Evolutionary conservation across 2,888 invertebrate genomes (phyloP), one percentile per base, ranked within the genome.

Genomic region (Pharmacophagus antenor): DNA sequence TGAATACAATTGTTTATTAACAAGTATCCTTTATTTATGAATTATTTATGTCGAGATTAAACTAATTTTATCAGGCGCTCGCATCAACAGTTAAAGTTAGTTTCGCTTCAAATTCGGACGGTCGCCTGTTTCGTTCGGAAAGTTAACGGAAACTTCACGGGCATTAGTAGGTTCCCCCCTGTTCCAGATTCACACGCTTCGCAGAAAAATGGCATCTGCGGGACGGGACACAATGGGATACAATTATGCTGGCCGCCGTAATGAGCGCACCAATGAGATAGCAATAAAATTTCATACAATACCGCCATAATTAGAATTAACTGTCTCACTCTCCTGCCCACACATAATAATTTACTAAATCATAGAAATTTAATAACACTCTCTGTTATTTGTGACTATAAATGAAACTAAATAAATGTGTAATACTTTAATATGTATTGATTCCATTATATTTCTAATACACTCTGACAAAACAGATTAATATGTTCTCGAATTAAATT

Each of bases 211-310:
- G 77, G 79, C 76, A 73, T 66, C 74, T 69, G 72, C 69, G 70
- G 75, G 67, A 62, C 64, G 63, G 70, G 69, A 66, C 68, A 89
- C 88, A 90, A 90, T 90, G 76, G 88, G 68, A 70, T 76, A 83
- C 81, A 88, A 90, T 88, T 88, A 89, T 85, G 75, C 67, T 63
- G 64, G 68, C 64, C 66, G 67, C 64, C 73, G 77, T 88, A 87
- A 89, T 87, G 84, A 88, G 81, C 75, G 77, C 71, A 76, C 81
- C 86, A 88, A 89, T 88, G 88, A 88, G 89, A 87, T 85, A 82
- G 88, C 87, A 80, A 88, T 89, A 89, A 89, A 89, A 88, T 84
- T 85, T 84, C 76, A 82, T 79, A 89, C 89, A 90, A 89, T 88
- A 83, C 82, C 72, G 73, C 73, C 78, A 79, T 88, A 88, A 89